A percentile compares a stretch with the other conserved stretches of the same genome.
phyloP scores from a whole-genome alignment of 2,797 vertebrate genomes.

The Moxostoma hubbsi region DNA sequence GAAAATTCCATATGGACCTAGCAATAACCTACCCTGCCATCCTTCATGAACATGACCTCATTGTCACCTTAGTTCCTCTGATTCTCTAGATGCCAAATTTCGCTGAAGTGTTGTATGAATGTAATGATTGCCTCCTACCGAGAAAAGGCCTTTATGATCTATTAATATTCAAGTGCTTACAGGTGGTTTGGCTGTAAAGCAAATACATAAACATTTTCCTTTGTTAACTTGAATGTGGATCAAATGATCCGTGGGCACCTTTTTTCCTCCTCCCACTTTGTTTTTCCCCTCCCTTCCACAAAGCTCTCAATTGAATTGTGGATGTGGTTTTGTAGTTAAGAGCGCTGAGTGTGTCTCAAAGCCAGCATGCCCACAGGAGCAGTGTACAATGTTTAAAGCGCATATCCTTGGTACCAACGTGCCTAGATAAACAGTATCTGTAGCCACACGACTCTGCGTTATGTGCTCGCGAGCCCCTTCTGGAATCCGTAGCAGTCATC shows the following conservation, averaged over 20 bases:
- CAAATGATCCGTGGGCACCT: slow-evolving; percentile 80
- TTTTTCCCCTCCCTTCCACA: slow-evolving; percentile 61
- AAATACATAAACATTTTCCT: slow-evolving; percentile 79
- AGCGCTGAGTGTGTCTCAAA: slow-evolving; percentile 46
- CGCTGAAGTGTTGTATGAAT: slow-evolving; percentile 67
- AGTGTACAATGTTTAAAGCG: slow-evolving; percentile 52
- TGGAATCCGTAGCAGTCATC: slow-evolving; percentile 49
- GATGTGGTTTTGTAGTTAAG: slow-evolving; percentile 71
- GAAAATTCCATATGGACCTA: not conserved
- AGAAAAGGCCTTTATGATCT: slow-evolving; percentile 66
- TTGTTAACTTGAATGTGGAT: slow-evolving; percentile 81
- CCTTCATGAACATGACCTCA: slow-evolving; percentile 66
- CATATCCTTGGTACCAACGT: slow-evolving; percentile 47
- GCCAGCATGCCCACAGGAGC: slow-evolving; percentile 47
- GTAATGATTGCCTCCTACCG: slow-evolving; percentile 62
- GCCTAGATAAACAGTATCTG: slow-evolving; percentile 55
- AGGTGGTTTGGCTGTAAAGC: slow-evolving; percentile 82
- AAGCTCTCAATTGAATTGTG: slow-evolving; percentile 72
- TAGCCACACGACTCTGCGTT: slow-evolving; percentile 39
- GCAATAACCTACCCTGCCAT: slow-evolving; percentile 31
- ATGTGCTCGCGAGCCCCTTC: slow-evolving; percentile 33
- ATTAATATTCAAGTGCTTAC: slow-evolving; percentile 86
- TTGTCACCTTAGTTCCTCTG: slow-evolving; percentile 48
- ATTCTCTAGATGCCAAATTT: slow-evolving; percentile 36
- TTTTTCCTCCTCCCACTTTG: slow-evolving; percentile 15